Evolutionary conservation across 2,888 invertebrate genomes (phyloP).

Genomic region (Aquatica leii): DNA sequence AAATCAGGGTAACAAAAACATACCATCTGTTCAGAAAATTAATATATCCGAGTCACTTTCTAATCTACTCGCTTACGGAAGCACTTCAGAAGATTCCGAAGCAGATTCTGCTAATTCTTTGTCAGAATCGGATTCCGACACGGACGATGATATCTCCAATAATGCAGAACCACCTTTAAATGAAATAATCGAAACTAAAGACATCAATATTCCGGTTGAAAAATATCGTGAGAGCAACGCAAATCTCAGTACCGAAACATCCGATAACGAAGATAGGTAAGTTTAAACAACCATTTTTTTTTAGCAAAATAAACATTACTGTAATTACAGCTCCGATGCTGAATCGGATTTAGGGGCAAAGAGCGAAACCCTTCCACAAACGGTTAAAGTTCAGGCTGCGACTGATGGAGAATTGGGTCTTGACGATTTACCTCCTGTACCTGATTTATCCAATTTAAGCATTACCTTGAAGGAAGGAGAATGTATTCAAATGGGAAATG

Average conservation of each 20-base stretch:
- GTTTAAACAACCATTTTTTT: not conserved
- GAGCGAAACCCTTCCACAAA: constrained; percentile 15
- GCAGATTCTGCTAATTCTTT: constrained; percentile 23
- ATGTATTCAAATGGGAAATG: constrained; percentile 76
- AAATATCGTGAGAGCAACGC: constrained; percentile 10
- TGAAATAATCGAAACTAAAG: too few relatives aligned
- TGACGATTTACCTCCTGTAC: constrained; percentile 81
- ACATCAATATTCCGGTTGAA: not conserved
- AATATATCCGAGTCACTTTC: constrained; percentile 29
- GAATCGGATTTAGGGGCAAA: constrained; percentile 23
- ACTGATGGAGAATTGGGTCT: constrained; percentile 50
- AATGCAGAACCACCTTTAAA: not conserved
- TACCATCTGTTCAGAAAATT: constrained; percentile 17
- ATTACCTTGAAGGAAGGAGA: constrained; percentile 81
- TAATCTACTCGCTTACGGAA: constrained; percentile 42
- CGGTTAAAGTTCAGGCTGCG: not conserved
- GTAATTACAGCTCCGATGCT: constrained; percentile 16
- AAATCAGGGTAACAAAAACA: constrained; percentile 10
- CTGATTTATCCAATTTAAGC: constrained; percentile 69
- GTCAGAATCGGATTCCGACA: constrained; percentile 21
- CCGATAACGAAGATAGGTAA: constrained; percentile 13
- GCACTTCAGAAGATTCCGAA: constrained; percentile 34
- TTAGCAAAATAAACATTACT: not conserved
- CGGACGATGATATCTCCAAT: constrained; percentile 10
- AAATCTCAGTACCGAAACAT: constrained; percentile 4